These are phyloP conservation scores for Coenonympha arcania DNA, from an alignment of 2,888 invertebrate species.

Conservation along the genomic window DNA sequence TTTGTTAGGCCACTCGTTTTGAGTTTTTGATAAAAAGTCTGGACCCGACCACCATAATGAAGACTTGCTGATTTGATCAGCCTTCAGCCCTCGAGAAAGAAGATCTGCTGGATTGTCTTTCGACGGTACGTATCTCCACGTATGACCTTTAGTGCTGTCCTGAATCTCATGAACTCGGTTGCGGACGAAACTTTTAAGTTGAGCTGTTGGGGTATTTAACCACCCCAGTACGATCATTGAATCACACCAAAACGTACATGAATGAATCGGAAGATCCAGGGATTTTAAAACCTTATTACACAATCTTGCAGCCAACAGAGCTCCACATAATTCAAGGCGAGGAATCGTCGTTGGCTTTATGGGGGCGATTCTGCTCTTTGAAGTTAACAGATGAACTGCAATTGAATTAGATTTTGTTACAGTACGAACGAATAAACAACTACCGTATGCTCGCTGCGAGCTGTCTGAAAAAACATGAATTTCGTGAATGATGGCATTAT, in stretches of 20 bases:
- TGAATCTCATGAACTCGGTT: slow-evolving; percentile 32
- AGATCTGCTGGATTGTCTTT: slow-evolving; percentile 31
- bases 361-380: slow-evolving; percentile 29
- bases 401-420: not conserved
- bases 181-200: slow-evolving; percentile 28
- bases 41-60: slow-evolving; percentile 27
- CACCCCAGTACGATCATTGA: slow-evolving; percentile 32
- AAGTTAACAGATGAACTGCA: slow-evolving; percentile 18
- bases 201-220: slow-evolving; percentile 20
- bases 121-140: slow-evolving; percentile 31
- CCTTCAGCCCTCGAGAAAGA: slow-evolving; percentile 28
- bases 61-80: slow-evolving; percentile 18
- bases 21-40: not conserved
- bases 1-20: not conserved
- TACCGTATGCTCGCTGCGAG: slow-evolving; percentile 30
- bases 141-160: slow-evolving; percentile 21
- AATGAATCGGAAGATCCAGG: slow-evolving; percentile 10
- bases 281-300: slow-evolving; percentile 23
- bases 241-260: slow-evolving; percentile 28
- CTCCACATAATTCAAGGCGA: slow-evolving; percentile 33
- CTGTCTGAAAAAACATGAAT: slow-evolving; percentile 33
- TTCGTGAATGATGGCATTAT: slow-evolving; percentile 16
- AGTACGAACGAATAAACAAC: slow-evolving; percentile 28
- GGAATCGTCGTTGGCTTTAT: slow-evolving; percentile 27
- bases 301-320: slow-evolving; percentile 28